phyloP scores from a whole-genome alignment of 2,113 vertebrate species.

The Chloropsis cyanopogon region DNA sequence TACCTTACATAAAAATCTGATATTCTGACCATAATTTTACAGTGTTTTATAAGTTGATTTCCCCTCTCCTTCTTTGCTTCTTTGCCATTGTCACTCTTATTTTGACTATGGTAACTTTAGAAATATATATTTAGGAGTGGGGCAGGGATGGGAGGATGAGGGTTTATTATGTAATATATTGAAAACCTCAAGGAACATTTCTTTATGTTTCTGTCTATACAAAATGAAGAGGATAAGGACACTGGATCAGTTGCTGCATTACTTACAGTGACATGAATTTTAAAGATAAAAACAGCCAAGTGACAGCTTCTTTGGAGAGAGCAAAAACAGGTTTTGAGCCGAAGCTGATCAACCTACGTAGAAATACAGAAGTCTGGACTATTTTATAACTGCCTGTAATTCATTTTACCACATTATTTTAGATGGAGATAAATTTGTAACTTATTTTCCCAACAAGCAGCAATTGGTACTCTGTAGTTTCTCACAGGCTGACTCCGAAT shows the following conservation, averaged over 20 bases:
- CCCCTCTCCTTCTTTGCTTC: not conserved
- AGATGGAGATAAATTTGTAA: not conserved
- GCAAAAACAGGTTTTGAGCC: not conserved
- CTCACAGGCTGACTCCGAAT: constrained; percentile 1
- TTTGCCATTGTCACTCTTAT: not conserved
- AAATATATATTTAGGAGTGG: not conserved
- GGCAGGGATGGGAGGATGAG: not conserved
- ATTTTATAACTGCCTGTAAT: not conserved
- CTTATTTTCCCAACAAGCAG: not conserved
- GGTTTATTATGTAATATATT: not conserved
- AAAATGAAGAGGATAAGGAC: not conserved
- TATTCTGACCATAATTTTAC: not conserved
- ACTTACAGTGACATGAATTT: not conserved
- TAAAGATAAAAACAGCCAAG: not conserved
- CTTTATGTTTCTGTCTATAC: not conserved
- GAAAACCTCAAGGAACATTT: not conserved
- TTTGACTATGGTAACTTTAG: not conserved
- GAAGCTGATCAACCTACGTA: not conserved
- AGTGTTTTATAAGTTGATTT: not conserved
- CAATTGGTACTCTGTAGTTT: not conserved
- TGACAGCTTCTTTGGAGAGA: not conserved
- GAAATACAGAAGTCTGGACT: not conserved
- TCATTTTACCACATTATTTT: constrained; percentile 1
- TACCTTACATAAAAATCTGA: not conserved
- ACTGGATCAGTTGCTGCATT: not conserved